Evolutionary conservation across 2,113 vertebrate genomes (phyloP).

Genomic region (Sinocyclocheilus maitianheensis): DNA sequence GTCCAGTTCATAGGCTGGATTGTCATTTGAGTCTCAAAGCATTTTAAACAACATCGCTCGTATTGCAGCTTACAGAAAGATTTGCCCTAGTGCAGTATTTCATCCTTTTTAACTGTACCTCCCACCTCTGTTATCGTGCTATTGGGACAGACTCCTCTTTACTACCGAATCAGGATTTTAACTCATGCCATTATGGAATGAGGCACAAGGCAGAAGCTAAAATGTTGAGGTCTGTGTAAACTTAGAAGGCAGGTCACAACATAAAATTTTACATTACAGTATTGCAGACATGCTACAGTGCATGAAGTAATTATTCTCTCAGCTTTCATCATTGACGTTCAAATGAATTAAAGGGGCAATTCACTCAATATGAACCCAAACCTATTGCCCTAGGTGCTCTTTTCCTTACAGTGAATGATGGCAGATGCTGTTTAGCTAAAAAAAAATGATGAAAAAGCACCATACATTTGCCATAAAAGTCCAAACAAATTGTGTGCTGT

Average conservation of each 20-base stretch:
- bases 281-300: background rate
- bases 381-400: background rate
- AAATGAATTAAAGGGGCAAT: background rate
- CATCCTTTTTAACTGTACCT: constrained; percentile 12
- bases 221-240: background rate
- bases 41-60: background rate
- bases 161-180: background rate
- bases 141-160: constrained; percentile 4
- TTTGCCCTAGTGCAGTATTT: background rate
- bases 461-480: background rate
- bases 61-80: background rate
- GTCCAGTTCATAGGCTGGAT: background rate
- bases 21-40: constrained; percentile 1
- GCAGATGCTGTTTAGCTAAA: background rate
- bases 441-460: background rate
- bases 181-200: constrained; percentile 3
- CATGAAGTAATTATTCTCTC: background rate
- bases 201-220: background rate
- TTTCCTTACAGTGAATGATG: background rate
- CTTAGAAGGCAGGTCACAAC: background rate
- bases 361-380: background rate
- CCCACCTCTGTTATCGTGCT: constrained; percentile 1
- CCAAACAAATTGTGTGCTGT: background rate
- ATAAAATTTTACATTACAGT: background rate
- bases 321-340: background rate